phyloP scores from a whole-genome alignment of 2,888 invertebrate species.

The Schizaphis graminum region DNA sequence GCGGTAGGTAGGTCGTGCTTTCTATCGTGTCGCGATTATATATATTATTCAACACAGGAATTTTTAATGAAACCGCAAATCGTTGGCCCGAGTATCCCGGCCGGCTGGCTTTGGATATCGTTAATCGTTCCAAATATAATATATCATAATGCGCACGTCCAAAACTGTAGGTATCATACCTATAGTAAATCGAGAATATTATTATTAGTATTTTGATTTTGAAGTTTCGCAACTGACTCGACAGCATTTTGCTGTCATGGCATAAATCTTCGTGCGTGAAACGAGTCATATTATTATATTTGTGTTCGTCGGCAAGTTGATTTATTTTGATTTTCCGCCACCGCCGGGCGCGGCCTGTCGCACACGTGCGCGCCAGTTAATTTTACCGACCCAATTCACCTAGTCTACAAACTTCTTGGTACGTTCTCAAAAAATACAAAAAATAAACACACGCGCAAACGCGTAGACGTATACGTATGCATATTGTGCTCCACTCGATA shows the following conservation, averaged over 20 bases:
- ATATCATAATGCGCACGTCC: not conserved
- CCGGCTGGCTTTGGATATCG: not conserved
- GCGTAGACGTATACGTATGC: not conserved
- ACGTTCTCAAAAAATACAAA: slow-evolving; percentile 42
- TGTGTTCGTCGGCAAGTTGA: slow-evolving; percentile 34
- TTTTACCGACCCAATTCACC: slow-evolving; percentile 54
- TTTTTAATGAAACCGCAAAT: not conserved
- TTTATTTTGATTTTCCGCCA: slow-evolving; percentile 35
- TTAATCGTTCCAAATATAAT: slow-evolving; percentile 44
- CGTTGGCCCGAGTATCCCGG: not conserved
- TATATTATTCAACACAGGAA: not conserved
- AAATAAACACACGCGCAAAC: slow-evolving; percentile 17
- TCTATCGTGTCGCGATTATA: not conserved
- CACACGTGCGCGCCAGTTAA: slow-evolving; percentile 43
- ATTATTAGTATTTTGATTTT: not conserved
- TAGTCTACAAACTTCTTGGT: slow-evolving; percentile 20
- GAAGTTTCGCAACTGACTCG: not conserved
- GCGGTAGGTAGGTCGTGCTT: slow-evolving; percentile 23
- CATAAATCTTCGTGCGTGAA: slow-evolving; percentile 6
- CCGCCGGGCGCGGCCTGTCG: not conserved
- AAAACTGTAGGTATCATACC: not conserved
- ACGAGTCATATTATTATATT: slow-evolving; percentile 34
- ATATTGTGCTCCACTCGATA: not conserved
- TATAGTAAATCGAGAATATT: not conserved
- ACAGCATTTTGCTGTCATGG: not conserved